Base-by-base conservation (phyloP, 2,797 vertebrate species). In the Gallirallus australis region DNA sequence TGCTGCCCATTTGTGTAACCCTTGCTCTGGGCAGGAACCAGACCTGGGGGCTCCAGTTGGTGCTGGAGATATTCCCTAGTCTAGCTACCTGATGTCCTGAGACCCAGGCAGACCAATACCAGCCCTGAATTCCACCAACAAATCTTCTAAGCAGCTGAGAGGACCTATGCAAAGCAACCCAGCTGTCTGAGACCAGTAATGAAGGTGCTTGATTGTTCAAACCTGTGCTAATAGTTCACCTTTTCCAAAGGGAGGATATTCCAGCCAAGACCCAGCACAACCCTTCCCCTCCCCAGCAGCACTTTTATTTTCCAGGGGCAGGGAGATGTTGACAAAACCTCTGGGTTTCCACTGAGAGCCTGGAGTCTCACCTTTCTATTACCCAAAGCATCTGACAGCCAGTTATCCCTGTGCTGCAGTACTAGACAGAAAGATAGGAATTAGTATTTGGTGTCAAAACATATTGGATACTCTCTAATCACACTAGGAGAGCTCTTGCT, bases 391-490 rank as follows among this genome's bases (percentile, higher is more conserved):
- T 50, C 78, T 89, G 81, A 92, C 75, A 86, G 89, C 53, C 56
- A 15, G 92, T 96, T 91, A 91, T 65, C 90, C 79, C 35, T 27
- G 18, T 30, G 70, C 59, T 89, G 89, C 82, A 65, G 56, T n/a
- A 77, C 68, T 35, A 85, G 68, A 60, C 56, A 93, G 92, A 76
- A 64, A 82, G 79, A 91, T 1, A 61, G 72, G 82, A 95, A 96
- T 93, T 77, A 87, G 78, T 80, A 75, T 96, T 89, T 93, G 75
- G 78, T 92, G 83, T 89, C 82, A 94, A 94, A 94, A 94, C 82
- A 80, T 80, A 89, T 18, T 85, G 84, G 82, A 81, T 87, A 42
- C 76, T 78, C 94, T 93, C 85, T 95, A 94, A 94, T 92, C 86
- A 91, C 70, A 11, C 53, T 37, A 91, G 72, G 65, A 91, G 72